Conservation (phyloP, 2,113 vertebrate species). For the Campylomormyrus tamandua region DNA sequence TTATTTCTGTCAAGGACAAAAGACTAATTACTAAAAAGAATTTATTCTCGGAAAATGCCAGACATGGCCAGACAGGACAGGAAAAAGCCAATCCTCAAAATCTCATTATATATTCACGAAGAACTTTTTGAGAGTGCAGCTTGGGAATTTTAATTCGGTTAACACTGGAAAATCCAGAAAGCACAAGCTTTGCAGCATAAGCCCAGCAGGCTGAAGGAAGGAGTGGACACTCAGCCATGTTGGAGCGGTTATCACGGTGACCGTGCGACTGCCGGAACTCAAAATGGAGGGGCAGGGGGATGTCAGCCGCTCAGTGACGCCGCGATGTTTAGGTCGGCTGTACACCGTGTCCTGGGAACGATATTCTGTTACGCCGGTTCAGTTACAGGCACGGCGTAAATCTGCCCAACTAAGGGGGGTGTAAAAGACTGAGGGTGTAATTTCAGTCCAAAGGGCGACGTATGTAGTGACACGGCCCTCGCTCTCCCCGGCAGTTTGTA, state of each 20-base stretch:
- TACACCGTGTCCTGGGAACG: not conserved
- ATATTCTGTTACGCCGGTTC: not conserved
- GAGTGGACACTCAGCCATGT: not conserved
- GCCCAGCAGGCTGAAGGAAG: not conserved
- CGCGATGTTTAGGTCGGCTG: not conserved
- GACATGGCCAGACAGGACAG: not conserved
- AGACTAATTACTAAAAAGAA: not conserved
- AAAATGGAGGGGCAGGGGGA: not conserved
- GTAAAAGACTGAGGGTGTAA: not conserved
- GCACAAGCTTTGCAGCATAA: conserved; percentile 23
- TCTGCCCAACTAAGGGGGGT: not conserved
- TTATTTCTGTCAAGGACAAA: not conserved
- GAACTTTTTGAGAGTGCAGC: not conserved
- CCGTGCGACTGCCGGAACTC: not conserved
- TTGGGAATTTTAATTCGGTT: not conserved
- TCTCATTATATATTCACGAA: not conserved
- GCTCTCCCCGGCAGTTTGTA: not conserved
- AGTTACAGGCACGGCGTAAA: not conserved
- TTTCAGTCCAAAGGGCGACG: not conserved
- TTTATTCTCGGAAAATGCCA: not conserved
- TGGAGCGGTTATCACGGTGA: not conserved
- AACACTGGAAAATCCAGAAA: conserved; percentile 30
- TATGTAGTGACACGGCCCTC: not conserved
- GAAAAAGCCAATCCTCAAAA: not conserved
- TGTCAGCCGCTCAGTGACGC: not conserved